phyloP scores from a whole-genome alignment of 2,888 invertebrate genomes.

The Archips xylosteana region DNA sequence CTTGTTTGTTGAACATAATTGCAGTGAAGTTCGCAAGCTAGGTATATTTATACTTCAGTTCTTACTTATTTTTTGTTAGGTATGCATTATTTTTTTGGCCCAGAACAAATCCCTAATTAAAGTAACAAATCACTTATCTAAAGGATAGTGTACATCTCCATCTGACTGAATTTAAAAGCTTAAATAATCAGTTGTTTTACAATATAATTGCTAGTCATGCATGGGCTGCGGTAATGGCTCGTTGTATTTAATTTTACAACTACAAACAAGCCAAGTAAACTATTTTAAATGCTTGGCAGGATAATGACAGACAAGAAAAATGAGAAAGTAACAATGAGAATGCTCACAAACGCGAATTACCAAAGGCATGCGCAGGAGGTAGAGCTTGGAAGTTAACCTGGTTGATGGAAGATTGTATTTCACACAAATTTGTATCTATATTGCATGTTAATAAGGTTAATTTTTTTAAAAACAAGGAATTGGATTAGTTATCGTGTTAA shows the following conservation, averaged over 20 bases:
- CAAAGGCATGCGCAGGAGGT: constrained; percentile 61
- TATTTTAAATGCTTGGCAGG: neutral
- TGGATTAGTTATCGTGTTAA: neutral
- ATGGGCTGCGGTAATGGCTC: neutral
- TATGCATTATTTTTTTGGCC: neutral
- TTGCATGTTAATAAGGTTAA: neutral
- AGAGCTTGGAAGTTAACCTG: constrained; percentile 34
- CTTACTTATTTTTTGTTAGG: too few relatives aligned
- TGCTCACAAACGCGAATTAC: constrained; percentile 63
- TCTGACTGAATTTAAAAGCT: too few relatives aligned
- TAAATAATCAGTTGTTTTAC: neutral
- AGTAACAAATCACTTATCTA: neutral
- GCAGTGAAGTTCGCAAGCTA: neutral
- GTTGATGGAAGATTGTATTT: neutral
- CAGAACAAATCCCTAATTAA: neutral
- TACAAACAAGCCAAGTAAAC: constrained; percentile 6
- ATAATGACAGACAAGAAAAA: constrained; percentile 32
- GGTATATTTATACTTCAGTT: too few relatives aligned
- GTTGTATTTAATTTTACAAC: neutral
- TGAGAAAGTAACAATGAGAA: constrained; percentile 54
- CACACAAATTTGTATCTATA: neutral
- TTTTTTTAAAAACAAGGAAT: neutral
- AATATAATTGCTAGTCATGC: neutral
- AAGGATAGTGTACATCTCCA: too few relatives aligned
- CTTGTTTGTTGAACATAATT: neutral